Percentiles rank a stretch among this genome's conserved stretches.
These are phyloP conservation scores for Diplazon laetatorius DNA, from an alignment of 2,888 invertebrate species.

Conservation along the genomic window DNA sequence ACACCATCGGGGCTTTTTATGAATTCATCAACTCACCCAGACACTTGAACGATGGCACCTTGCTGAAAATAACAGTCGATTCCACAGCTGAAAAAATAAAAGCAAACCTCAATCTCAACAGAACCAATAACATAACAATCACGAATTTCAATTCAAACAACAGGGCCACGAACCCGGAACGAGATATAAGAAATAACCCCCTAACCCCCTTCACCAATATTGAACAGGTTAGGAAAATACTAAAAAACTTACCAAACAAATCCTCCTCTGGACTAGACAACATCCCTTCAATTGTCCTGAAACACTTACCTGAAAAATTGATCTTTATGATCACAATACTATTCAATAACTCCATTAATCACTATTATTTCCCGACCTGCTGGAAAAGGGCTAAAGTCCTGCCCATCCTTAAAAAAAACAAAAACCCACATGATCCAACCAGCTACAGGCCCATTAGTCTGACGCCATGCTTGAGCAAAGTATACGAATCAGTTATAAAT, in stretches of 20 bases:
- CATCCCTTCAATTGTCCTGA: neutral
- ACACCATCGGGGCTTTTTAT: no score
- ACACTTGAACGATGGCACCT: no score
- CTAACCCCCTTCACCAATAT: conserved; percentile 13
- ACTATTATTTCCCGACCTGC: neutral
- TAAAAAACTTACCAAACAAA: conserved; percentile 37
- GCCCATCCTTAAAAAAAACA: neutral
- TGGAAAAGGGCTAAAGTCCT: neutral
- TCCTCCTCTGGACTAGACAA: conserved; percentile 18
- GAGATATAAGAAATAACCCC: no score
- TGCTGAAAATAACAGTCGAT: no score
- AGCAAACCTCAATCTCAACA: no score
- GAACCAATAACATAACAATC: no score
- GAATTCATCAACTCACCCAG: no score
- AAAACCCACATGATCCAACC: neutral
- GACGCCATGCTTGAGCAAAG: neutral
- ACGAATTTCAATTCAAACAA: conserved; percentile 4
- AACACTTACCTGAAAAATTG: neutral
- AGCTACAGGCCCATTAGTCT: neutral
- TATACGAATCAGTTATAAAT: neutral
- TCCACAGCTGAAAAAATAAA: no score
- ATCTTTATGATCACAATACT: neutral
- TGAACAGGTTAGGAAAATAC: conserved; percentile 1
- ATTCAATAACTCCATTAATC: conserved; percentile 21
- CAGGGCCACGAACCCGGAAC: no score